Evolutionary conservation across 2,888 invertebrate genomes (phyloP), one percentile per base, ranked within the genome.

Genomic region (Oligia strigilis): DNA sequence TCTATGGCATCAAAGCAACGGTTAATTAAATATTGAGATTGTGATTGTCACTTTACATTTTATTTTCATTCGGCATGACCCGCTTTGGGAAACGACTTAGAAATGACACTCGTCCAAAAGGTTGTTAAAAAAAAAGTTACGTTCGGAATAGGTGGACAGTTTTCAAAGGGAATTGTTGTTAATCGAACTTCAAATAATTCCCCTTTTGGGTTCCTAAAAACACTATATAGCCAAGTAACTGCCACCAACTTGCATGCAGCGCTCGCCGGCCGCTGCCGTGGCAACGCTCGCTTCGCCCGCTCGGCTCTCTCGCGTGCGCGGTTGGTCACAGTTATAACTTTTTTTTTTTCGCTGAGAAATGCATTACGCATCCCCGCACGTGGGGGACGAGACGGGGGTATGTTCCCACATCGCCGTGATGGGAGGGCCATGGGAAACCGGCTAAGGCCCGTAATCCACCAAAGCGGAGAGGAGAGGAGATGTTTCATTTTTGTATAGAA

Each of bases 81-180:
- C 29, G 11, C 19, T 4, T 70, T 52, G 19, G 29, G 11, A 49
- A 58, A 46, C 46, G 4, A 46, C 13, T 49, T 0, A 14, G 4
- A 49, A 49, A 49, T 14, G 13, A 13, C 49, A 49, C 49, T 49
- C 49, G 4, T 0, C 13, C 4, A 49, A 49, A 0, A 14, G 29
- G 29, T 29, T 1, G 49, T 9, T 9, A 9, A 9, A 13, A 49
- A 49, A 49, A 49, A 46, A 46, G 46, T 46, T 13, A 46, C 46
- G 46, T 13, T 46, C 13, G 46, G 46, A 46, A 46, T 14, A 17
- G n/a, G 17, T n/a, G 17, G 46, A 40, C 46, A 62, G 52, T 90
- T 91, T 90, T 81, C 85, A 82, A 86, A 88, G 3, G 3, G 9
- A 1, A 11, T 67, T 46, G 19, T 49, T 11, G 46, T 46, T 69